These are phyloP conservation scores for Sphaerophoria taeniata DNA, from an alignment of 2,888 invertebrate species.

Conservation along the genomic window DNA sequence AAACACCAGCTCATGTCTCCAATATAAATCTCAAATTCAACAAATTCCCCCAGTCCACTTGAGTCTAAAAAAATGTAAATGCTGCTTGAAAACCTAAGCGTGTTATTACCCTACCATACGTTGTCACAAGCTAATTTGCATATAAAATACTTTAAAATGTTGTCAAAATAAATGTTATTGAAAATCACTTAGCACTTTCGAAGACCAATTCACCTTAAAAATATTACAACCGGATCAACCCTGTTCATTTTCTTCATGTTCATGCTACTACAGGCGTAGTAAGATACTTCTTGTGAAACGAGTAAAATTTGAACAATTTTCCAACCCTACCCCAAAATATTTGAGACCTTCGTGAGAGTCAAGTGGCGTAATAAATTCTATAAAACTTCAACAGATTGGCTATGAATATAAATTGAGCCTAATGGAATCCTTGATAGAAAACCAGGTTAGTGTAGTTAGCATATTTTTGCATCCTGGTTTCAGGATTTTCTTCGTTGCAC, in stretches of 20 bases:
- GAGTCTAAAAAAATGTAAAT: conserved; percentile 12
- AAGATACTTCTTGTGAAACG: neutral
- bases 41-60: conserved; percentile 38
- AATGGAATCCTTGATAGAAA: conserved; percentile 78
- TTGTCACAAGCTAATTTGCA: conserved; percentile 78
- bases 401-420: conserved; percentile 83
- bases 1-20: too few species aligned
- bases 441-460: conserved; percentile 69
- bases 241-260: conserved; percentile 13
- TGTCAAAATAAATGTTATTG: conserved; percentile 75
- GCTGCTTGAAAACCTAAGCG: conserved; percentile 7
- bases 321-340: conserved; percentile 17
- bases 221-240: conserved; percentile 36
- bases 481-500: conserved; percentile 9
- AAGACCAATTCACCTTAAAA: conserved; percentile 46
- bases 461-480: conserved; percentile 65
- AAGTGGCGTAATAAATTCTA: conserved; percentile 82
- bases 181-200: conserved; percentile 73
- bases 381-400: conserved; percentile 83
- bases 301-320: conserved; percentile 19
- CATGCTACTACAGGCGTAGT: neutral
- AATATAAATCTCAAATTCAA: neutral
- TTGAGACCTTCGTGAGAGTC: conserved; percentile 77
- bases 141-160: conserved; percentile 81
- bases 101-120: conserved; percentile 30